A percentile compares a stretch with the other conserved stretches of the same genome.
Conservation (phyloP, 2,113 vertebrate species). For the Sceloporus tristichus region DNA sequence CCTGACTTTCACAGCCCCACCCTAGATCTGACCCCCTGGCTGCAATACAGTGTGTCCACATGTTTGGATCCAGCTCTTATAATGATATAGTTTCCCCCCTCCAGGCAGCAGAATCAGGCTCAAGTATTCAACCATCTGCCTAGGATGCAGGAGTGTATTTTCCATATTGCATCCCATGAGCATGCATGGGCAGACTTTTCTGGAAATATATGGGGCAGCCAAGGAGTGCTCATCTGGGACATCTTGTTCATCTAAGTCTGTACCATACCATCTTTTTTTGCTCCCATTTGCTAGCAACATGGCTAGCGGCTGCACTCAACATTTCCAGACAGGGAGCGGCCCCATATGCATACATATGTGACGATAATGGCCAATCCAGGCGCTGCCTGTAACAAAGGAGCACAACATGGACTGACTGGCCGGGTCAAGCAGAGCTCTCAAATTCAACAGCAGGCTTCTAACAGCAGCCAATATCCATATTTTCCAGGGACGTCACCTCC, state of each 20-base stretch:
- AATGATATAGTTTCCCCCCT: neutral
- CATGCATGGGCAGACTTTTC: neutral
- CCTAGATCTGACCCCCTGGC: too few relatives aligned
- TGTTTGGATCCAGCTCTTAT: neutral
- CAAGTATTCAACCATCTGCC: neutral
- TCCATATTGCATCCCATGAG: neutral
- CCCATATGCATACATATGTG: neutral
- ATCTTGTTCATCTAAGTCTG: constrained; percentile 1
- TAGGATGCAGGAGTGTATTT: neutral
- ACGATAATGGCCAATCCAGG: constrained; percentile 27
- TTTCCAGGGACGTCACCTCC: neutral
- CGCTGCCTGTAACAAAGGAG: neutral
- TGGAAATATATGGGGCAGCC: neutral
- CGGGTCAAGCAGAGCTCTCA: neutral
- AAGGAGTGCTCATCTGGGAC: neutral
- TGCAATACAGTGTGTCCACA: neutral
- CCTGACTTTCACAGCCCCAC: neutral
- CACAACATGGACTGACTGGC: neutral
- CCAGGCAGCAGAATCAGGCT: neutral
- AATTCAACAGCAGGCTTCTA: neutral
- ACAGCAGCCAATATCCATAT: neutral
- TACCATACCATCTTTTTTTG: neutral
- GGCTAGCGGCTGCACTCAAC: neutral
- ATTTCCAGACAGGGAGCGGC: constrained; percentile 21
- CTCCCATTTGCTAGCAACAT: neutral